A percentile compares a stretch with the other conserved stretches of the same genome.
Conservation (phyloP, 2,113 vertebrate genomes). For the Solea senegalensis region DNA sequence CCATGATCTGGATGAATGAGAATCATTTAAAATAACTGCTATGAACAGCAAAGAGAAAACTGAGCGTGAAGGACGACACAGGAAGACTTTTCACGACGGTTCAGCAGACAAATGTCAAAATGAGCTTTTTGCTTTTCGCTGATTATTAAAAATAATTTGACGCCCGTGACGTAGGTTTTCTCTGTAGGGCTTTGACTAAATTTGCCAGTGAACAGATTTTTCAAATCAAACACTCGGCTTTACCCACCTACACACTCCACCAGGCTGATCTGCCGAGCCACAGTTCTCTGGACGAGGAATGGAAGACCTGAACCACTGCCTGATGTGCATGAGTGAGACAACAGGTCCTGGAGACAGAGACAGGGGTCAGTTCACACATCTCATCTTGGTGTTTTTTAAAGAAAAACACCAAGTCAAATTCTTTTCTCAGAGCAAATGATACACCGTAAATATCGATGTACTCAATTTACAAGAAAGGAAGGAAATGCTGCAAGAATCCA, state of each 20-base stretch:
- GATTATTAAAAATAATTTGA: no score
- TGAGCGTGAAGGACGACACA: background rate
- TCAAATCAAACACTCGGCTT: background rate
- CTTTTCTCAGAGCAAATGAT: no score
- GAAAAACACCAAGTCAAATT: no score
- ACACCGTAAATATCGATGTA: no score
- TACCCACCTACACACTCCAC: conserved; percentile 94
- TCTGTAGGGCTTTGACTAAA: conserved; percentile 3
- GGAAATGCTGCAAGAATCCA: no score
- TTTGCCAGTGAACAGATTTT: background rate
- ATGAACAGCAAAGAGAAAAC: conserved; percentile 3
- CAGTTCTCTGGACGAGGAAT: conserved; percentile 96
- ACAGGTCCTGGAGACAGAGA: conserved; percentile 85
- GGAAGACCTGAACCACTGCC: conserved; percentile 97
- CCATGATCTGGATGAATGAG: background rate
- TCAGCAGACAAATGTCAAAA: no score
- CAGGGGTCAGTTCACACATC: conserved; percentile 22
- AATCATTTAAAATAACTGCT: background rate
- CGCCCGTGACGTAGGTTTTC: no score
- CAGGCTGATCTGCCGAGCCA: conserved; percentile 96
- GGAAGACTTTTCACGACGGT: no score
- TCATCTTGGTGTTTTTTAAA: no score
- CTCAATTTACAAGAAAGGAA: no score
- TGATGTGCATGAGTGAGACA: conserved; percentile 97
- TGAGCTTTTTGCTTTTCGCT: no score